Base-by-base conservation (phyloP, 2,113 vertebrate species). In the Hypocryptadius cinnamomeus region DNA sequence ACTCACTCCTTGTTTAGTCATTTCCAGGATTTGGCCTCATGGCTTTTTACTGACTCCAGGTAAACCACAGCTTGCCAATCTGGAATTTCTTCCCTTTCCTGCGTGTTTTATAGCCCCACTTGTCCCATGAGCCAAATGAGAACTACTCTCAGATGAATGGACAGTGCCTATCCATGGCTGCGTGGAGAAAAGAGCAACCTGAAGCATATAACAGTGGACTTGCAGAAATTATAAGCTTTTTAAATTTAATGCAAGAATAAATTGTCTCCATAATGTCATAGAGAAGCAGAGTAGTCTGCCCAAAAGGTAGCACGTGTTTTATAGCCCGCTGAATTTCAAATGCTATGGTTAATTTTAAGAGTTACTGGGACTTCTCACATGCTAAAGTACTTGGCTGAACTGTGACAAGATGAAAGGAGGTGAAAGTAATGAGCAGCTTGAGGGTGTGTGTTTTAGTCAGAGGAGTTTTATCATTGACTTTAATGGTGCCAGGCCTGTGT, bases 371-470 rank as follows among this genome's bases (percentile, higher is more conserved):
- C 71, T 80, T 87, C 69, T 94, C 91, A 91, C 88, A 80, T 76
- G 79, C 77, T 88, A 74, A 95, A 96, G 71, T 60, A 95, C 85
- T 95, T 94, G 80, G 72, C 68, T 15, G 18, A 85, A 74, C 82
- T 91, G 82, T 83, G 87, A 90, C 90, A 94, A 91, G 95, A 96
- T 93, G 93, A 95, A 96, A 94, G 87, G 60, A 80, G 64, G 90
- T 57, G 85, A 95, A 95, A 95, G 91, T 91, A 96, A 94, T 83
- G 82, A 96, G 81, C 48, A 90, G 91, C 91, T 95, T 66, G 82
- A 93, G 90, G 93, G 64, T 94, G 87, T 84, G 45, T 95, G 82
- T 88, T 91, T 90, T 76, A 94, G 79, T 95, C 85, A 92, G 61
- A 79, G 42, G 13, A 90, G 31, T 76, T 93, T 92, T 90, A 71